These are phyloP conservation scores for Autographa gamma DNA, from an alignment of 2,888 invertebrate species.

Conservation along the genomic window DNA sequence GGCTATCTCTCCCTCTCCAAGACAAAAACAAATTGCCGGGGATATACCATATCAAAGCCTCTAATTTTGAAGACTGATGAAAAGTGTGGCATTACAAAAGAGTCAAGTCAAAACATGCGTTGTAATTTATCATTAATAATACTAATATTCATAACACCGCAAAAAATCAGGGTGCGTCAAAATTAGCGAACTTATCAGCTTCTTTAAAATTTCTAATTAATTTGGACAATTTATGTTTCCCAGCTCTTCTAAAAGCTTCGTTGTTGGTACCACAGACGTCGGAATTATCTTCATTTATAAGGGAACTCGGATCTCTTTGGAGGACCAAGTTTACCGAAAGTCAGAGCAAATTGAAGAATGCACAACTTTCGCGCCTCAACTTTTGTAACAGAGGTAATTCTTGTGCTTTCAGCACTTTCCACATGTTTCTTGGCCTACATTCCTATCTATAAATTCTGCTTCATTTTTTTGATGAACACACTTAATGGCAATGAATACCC, in stretches of 20 bases:
- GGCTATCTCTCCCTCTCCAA: too few relatives aligned
- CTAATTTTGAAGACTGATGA: too few relatives aligned
- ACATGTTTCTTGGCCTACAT: background rate
- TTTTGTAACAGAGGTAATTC: slow-evolving; percentile 54
- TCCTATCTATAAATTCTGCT: background rate
- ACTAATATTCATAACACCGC: too few relatives aligned
- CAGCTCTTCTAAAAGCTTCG: slow-evolving; percentile 57
- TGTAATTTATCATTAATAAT: too few relatives aligned
- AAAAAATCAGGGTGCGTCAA: too few relatives aligned
- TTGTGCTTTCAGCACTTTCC: background rate
- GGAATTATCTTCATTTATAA: slow-evolving; percentile 54
- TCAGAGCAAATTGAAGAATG: slow-evolving; percentile 51
- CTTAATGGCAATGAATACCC: background rate
- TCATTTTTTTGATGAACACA: background rate
- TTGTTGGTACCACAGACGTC: slow-evolving; percentile 49
- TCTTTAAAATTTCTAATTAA: background rate
- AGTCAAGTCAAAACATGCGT: too few relatives aligned
- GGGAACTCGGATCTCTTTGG: slow-evolving; percentile 61
- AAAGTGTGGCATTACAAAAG: too few relatives aligned
- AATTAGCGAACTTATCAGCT: background rate
- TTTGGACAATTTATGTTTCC: slow-evolving; percentile 15
- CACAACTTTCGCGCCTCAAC: slow-evolving; percentile 48
- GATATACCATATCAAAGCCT: too few relatives aligned
- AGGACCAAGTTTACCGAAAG: slow-evolving; percentile 44
- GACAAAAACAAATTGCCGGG: too few relatives aligned